Conservation (phyloP, 2,113 vertebrate genomes). For the Thunnus thynnus region DNA sequence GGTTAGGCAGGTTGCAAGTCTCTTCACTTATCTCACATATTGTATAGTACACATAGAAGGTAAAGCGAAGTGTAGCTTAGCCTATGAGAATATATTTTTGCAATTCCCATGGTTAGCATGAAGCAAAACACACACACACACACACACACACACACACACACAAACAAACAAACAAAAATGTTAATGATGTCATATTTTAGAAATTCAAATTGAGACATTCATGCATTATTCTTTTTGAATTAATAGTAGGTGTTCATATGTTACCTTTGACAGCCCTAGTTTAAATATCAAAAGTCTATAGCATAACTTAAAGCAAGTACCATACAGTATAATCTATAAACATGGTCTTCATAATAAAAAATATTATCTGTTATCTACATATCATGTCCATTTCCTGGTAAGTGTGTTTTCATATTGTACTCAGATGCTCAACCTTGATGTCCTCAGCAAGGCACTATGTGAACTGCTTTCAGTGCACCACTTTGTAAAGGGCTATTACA, state of each 20-base stretch:
- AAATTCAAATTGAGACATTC: not conserved
- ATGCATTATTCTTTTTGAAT: not conserved
- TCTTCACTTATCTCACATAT: not conserved
- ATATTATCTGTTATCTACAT: slow-evolving; percentile 64
- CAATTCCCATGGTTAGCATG: not conserved
- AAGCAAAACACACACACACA: no score
- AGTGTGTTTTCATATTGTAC: slow-evolving; percentile 43
- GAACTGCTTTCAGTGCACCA: slow-evolving; percentile 78
- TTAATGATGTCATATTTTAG: no score
- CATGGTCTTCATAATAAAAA: slow-evolving; percentile 64
- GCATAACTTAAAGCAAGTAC: slow-evolving; percentile 80
- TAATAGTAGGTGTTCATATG: not conserved
- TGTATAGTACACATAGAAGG: not conserved
- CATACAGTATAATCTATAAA: slow-evolving; percentile 74
- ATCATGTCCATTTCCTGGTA: slow-evolving; percentile 56
- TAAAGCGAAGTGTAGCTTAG: not conserved
- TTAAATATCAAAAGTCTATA: slow-evolving; percentile 64
- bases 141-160: not conserved
- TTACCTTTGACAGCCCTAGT: slow-evolving; percentile 55
- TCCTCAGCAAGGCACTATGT: slow-evolving; percentile 78
- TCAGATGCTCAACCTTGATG: slow-evolving; percentile 51
- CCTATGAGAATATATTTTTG: not conserved
- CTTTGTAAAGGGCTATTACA: slow-evolving; percentile 66
- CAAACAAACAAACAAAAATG: not conserved
- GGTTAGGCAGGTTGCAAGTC: not conserved